Evolutionary conservation across 2,888 invertebrate genomes (phyloP), one percentile per base, ranked within the genome.

Genomic region (Conchocele bisecta): DNA sequence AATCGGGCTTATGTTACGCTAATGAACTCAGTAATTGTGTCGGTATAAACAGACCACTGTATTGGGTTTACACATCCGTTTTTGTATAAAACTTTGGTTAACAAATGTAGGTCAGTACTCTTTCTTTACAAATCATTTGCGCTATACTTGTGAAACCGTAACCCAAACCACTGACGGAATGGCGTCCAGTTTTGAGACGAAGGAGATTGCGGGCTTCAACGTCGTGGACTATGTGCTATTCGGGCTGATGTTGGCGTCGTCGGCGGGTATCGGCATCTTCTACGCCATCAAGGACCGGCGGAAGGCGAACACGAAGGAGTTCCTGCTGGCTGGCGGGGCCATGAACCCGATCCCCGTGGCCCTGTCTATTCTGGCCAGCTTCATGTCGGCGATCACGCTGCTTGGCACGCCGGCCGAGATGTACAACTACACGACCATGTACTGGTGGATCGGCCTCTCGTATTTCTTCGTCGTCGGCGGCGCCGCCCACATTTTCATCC

Each of bases 341-440:
- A 90, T 91, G 91, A 81, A 81, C 37, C 82, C 88, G 0, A 60
- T 84, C 2, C 91, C 91, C 0, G 89, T 90, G 17, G 81, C 89
- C 0, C 73, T 90, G 72, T 90, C 90, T n/a, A 77, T 91, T 44
- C 79, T 91, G 41, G 91, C 90, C 26, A 89, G 88, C 71, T 91
- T 91, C 76, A 91, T 91, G 90, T 89, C 89, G 26, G 91, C 90
- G 63, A 89, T 91, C 29, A 90, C 91, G 7, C 66, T 91, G 46
- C 84, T 90, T 11, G 90, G 90, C 6, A 88, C 86, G 5, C 89
- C 90, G 22, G 86, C 88, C 6, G 90, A 90, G 76, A 87, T 89
- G 81, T 90, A 90, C 74, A 83, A 83, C 63, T 89, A 84, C 61
- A 88, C 89, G 9, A 87, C 89, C n/a, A 86, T 88, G 84, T 90